Evolutionary conservation across 2,797 vertebrate genomes (phyloP).

Genomic region (Cryptoprocta ferox): DNA sequence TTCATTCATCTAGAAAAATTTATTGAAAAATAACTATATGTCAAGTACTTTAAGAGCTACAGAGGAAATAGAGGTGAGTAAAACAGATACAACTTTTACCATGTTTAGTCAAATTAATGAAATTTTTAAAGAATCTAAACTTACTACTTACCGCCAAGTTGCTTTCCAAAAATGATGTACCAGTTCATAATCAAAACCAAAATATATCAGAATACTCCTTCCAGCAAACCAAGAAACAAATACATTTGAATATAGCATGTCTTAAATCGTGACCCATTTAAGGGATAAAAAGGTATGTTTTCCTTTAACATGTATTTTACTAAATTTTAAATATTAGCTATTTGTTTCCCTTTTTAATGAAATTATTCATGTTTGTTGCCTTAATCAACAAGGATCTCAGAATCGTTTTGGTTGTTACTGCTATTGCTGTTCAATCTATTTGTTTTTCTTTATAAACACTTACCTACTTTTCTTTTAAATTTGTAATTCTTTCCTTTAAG

Average conservation of each 20-base stretch:
- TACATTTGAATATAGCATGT: neutral
- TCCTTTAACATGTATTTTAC: neutral
- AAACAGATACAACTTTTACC: neutral
- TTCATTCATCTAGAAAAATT: neutral
- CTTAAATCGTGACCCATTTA: neutral
- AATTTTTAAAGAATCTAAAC: neutral
- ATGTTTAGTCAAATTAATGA: neutral
- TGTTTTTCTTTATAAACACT: neutral
- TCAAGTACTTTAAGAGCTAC: neutral
- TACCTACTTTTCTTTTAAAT: neutral
- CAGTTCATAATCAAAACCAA: neutral
- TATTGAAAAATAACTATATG: neutral
- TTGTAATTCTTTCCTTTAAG: neutral
- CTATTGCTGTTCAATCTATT: neutral
- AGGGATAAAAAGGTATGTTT: neutral
- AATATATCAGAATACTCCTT: neutral
- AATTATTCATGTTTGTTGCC: neutral
- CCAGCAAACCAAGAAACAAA: neutral
- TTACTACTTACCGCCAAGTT: neutral
- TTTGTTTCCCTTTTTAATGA: neutral
- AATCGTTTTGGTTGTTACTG: neutral
- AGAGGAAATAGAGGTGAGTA: neutral
- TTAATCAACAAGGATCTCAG: neutral
- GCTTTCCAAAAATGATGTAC: neutral
- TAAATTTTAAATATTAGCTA: neutral